phyloP scores from a whole-genome alignment of 1,140 invertebrate genomes.

The Anastrepha ludens region DNA sequence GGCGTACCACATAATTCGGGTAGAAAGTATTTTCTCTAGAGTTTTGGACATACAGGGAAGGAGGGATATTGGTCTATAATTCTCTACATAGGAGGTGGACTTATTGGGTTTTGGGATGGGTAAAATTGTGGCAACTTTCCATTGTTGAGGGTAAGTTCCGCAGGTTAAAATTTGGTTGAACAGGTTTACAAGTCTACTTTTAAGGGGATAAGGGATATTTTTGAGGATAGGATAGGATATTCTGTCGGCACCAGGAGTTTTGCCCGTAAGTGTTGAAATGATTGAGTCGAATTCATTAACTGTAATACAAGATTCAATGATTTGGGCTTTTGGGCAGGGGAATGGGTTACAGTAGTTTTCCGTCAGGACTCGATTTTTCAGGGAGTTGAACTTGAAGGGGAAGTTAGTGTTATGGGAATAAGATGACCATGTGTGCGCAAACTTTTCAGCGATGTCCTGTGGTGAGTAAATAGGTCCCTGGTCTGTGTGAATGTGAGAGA shows the following conservation, averaged over 20 bases:
- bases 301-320: neutral
- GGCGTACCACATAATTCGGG: constrained; percentile 23
- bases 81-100: neutral
- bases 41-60: constrained; percentile 4
- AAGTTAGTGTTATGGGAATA: neutral
- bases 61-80: constrained; percentile 19
- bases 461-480: neutral
- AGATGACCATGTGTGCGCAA: neutral
- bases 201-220: neutral
- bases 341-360: neutral
- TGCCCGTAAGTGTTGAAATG: neutral
- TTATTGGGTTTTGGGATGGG: constrained; percentile 10
- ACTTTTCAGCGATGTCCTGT: neutral
- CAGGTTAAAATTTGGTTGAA: neutral
- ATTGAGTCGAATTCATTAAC: neutral
- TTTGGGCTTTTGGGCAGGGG: neutral
- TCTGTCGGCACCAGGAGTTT: too few species aligned
- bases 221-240: too few species aligned
- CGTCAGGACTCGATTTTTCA: neutral
- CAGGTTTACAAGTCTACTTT: too few species aligned
- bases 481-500: constrained; percentile 50
- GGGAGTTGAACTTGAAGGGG: neutral
- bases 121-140: constrained; percentile 24
- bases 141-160: neutral
- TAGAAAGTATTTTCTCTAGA: constrained; percentile 30